Conservation (phyloP, 2,888 invertebrate species). For the Cantharis rustica region DNA sequence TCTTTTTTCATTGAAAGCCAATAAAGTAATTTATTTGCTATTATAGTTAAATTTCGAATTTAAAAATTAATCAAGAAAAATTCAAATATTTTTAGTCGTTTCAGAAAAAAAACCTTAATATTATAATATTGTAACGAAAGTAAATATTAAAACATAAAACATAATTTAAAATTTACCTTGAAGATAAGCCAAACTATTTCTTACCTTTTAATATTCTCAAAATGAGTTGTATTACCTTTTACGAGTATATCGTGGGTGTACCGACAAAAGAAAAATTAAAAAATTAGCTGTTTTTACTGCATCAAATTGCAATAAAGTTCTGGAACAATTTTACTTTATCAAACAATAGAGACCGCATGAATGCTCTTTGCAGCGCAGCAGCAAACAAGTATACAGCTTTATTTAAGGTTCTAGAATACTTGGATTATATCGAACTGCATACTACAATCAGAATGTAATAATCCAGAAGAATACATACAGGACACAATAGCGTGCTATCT, state of each 20-base stretch:
- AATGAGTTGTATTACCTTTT: not conserved
- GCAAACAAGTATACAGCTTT: slow-evolving; percentile 12
- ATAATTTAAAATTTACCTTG: not conserved
- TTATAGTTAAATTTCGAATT: no score
- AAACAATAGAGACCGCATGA: slow-evolving; percentile 20
- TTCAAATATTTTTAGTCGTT: no score
- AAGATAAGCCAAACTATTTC: not conserved
- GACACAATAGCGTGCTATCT: not conserved
- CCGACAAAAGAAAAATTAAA: not conserved
- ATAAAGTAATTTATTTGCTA: not conserved
- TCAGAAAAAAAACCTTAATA: no score
- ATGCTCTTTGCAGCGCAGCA: slow-evolving; percentile 8
- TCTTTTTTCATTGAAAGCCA: not conserved
- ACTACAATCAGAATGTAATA: slow-evolving; percentile 35
- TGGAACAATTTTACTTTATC: slow-evolving; percentile 11
- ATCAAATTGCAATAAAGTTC: not conserved
- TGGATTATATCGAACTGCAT: slow-evolving; percentile 30
- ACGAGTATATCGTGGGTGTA: not conserved
- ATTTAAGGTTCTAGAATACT: slow-evolving; percentile 29
- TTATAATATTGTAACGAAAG: not conserved
- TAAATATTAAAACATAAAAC: not conserved
- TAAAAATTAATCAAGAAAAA: not conserved
- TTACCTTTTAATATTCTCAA: not conserved
- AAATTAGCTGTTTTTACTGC: not conserved
- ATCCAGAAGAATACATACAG: slow-evolving; percentile 19